Conservation (phyloP, 2,797 vertebrate species). For the Pantherophis vulpinus region DNA sequence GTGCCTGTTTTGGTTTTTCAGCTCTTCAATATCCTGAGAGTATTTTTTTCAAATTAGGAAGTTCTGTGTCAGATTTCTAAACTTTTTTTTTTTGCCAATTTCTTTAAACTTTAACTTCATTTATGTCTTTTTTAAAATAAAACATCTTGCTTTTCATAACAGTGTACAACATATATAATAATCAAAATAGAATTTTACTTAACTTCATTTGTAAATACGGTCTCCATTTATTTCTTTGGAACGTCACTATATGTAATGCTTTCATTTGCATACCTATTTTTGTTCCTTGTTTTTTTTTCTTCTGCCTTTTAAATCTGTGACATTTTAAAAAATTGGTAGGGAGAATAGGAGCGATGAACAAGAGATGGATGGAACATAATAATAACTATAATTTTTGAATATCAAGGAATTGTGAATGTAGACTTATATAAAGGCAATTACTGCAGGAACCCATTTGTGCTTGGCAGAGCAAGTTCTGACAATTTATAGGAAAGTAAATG, state of each 20-base stretch:
- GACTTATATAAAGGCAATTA: constrained; percentile 14
- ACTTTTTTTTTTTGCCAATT: background rate
- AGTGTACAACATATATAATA: background rate
- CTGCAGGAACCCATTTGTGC: constrained; percentile 59
- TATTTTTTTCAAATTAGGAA: background rate
- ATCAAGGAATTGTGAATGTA: background rate
- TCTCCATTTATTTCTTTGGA: background rate
- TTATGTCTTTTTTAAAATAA: background rate
- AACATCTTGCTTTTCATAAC: background rate
- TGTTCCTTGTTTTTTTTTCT: background rate
- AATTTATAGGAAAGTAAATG: constrained; percentile 73
- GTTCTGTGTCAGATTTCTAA: background rate
- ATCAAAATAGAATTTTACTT: background rate
- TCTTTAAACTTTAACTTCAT: background rate
- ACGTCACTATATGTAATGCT: background rate
- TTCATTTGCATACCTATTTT: background rate
- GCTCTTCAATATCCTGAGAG: background rate
- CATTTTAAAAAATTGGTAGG: background rate
- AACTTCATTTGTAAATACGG: background rate
- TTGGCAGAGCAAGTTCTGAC: constrained; percentile 52
- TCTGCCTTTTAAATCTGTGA: background rate
- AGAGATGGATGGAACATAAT: background rate
- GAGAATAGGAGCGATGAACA: background rate
- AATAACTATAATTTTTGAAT: constrained; percentile 32
- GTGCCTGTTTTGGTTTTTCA: background rate